A percentile compares a stretch with the other conserved stretches of the same genome.
Evolutionary conservation across 2,888 invertebrate genomes (phyloP).

Genomic region (Himalopsyche tibetana): DNA sequence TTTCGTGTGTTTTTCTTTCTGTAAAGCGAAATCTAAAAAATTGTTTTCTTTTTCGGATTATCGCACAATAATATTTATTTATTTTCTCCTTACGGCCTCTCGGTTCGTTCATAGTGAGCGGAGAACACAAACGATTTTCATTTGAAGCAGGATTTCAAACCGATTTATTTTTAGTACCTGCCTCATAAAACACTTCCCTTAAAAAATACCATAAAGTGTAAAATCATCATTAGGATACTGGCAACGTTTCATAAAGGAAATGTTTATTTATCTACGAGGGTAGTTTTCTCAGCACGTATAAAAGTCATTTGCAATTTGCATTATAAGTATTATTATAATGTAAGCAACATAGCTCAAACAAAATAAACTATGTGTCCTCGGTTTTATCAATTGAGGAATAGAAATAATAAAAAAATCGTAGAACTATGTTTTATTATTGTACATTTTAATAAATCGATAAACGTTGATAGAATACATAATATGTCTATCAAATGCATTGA

Average conservation of each 20-base stretch:
- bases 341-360: no score
- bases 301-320: slow-evolving; percentile 31
- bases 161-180: slow-evolving; percentile 38
- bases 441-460: no score
- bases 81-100: background rate
- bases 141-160: slow-evolving; percentile 42
- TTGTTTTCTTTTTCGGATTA: no score
- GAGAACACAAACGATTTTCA: slow-evolving; percentile 31
- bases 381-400: no score
- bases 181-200: slow-evolving; percentile 39
- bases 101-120: background rate
- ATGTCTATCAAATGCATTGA: no score
- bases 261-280: slow-evolving; percentile 32
- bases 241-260: slow-evolving; percentile 37
- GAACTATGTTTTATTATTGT: no score
- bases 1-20: no score
- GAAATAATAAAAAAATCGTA: no score
- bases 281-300: slow-evolving; percentile 21
- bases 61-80: background rate
- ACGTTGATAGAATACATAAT: no score
- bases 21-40: no score
- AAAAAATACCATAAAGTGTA: slow-evolving; percentile 35
- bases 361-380: no score
- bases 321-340: background rate
- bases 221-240: slow-evolving; percentile 40